Evolutionary conservation across 2,113 vertebrate genomes (phyloP), one percentile per base, ranked within the genome.

Genomic region (Nothoprocta pentlandii): DNA sequence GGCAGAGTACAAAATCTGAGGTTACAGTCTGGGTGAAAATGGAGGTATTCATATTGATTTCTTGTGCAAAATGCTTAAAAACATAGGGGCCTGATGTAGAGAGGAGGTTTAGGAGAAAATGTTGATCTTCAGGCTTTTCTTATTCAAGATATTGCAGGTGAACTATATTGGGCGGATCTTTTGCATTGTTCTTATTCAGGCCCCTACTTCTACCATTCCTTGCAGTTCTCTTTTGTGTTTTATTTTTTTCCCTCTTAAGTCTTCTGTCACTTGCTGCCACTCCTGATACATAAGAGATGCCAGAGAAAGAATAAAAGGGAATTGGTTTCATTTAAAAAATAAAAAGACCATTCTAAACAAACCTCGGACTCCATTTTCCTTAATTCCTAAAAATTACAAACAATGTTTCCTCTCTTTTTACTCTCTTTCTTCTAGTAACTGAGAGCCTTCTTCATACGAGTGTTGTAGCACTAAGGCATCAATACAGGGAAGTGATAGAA

Each of bases 281-380:
- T 36, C 6, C n/a, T 21, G 3, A 4, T 62, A 80, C 2, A 87
- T 82, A 80, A 89, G 21, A 91, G 84, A 80, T 36, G 67, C 11
- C 76, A 42, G 21, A 25, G 85, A 93, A 85, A 5, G 26, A 83
- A 89, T 19, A 70, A 91, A 82, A 82, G 6, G 17, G 16, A 78
- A 64, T 88, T 74, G n/a, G 21, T 71, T 93, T 85, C 54, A 71
- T 86, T 62, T 71, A 64, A 23, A 73, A 49, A 94, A 79, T 63
- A 58, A 85, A 82, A 68, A 66, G 30, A 69, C 34, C 12, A 78
- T 69, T 49, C 49, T 62, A 82, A 91, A 85, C 39, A 61, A 79
- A 82, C 64, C 87, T 69, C 77, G 51, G 64, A 85, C 36, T 91
- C 76, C 21, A 89, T 32, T 85, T 95, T 88, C 63, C 82, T 36